These are phyloP conservation scores for Laothoe populi DNA, from an alignment of 2,888 invertebrate species.

Conservation along the genomic window DNA sequence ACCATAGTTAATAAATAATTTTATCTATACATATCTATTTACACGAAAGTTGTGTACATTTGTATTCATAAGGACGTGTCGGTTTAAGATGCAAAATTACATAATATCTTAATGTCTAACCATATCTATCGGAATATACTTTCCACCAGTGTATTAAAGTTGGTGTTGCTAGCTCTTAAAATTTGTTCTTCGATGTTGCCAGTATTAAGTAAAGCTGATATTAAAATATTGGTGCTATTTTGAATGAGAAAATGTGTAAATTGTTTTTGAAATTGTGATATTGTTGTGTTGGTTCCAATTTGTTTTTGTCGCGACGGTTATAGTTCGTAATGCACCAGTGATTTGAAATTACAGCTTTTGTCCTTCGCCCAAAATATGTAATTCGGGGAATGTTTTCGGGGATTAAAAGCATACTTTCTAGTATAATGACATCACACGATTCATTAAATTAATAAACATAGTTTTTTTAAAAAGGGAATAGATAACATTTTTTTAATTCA, in stretches of 20 bases:
- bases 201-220: conserved; percentile 69
- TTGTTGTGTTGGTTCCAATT: conserved; percentile 41
- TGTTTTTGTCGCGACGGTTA: conserved; percentile 38
- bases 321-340: conserved; percentile 61
- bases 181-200: conserved; percentile 57
- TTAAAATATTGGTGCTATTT: conserved; percentile 82
- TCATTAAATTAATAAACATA: too few relatives aligned
- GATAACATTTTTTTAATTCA: too few relatives aligned
- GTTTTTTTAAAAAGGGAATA: too few relatives aligned
- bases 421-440: too few relatives aligned
- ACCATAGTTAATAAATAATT: conserved; percentile 75
- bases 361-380: neutral
- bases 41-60: conserved; percentile 72
- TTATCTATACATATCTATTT: conserved; percentile 76
- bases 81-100: conserved; percentile 62
- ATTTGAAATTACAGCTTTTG: conserved; percentile 14
- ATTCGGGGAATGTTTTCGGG: too few relatives aligned
- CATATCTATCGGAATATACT: conserved; percentile 53
- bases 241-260: conserved; percentile 57
- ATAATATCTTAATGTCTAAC: conserved; percentile 58
- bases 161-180: conserved; percentile 67
- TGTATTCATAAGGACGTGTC: conserved; percentile 67
- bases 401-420: too few relatives aligned
- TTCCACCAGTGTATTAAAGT: conserved; percentile 45
- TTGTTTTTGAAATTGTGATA: conserved; percentile 57